A percentile compares a stretch with the other conserved stretches of the same genome.
These are phyloP conservation scores for Brachionus asplanchnoidis DNA, from an alignment of 1,140 invertebrate genomes.

Conservation along the genomic window DNA sequence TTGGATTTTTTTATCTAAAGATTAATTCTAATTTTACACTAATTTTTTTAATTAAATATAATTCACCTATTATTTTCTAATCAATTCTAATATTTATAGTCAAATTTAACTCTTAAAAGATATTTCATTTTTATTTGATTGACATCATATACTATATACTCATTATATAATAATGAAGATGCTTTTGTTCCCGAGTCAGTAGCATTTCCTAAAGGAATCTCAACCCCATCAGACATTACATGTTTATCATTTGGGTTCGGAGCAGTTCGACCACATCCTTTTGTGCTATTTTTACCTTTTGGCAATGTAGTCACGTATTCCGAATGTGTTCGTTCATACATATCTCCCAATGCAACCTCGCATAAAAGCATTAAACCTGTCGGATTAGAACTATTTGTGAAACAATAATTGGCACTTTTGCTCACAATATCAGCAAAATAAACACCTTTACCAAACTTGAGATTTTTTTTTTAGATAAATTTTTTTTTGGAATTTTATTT, in stretches of 20 bases:
- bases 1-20: too few relatives aligned
- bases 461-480: conserved; percentile 66
- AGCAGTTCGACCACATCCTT: conserved; percentile 59
- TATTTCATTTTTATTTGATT: conserved; percentile 41
- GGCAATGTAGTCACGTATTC: conserved; percentile 74
- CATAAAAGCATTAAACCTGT: conserved; percentile 81
- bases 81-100: conserved; percentile 10
- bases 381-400: conserved; percentile 66
- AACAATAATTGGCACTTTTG: conserved; percentile 96
- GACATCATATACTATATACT: conserved; percentile 51
- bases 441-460: conserved; percentile 87
- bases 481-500: background rate
- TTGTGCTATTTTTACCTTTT: conserved; percentile 70
- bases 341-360: conserved; percentile 89
- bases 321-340: conserved; percentile 68
- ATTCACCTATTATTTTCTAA: too few relatives aligned
- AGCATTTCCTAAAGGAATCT: conserved; percentile 71
- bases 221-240: conserved; percentile 59
- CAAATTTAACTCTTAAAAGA: conserved; percentile 30
- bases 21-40: too few relatives aligned
- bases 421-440: conserved; percentile 99
- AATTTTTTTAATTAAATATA: too few relatives aligned
- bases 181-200: conserved; percentile 51
- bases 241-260: background rate
- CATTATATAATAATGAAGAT: conserved; percentile 73